Evolutionary conservation across 2,113 vertebrate genomes (phyloP).

Genomic region (Sylvilagus bachmani): DNA sequence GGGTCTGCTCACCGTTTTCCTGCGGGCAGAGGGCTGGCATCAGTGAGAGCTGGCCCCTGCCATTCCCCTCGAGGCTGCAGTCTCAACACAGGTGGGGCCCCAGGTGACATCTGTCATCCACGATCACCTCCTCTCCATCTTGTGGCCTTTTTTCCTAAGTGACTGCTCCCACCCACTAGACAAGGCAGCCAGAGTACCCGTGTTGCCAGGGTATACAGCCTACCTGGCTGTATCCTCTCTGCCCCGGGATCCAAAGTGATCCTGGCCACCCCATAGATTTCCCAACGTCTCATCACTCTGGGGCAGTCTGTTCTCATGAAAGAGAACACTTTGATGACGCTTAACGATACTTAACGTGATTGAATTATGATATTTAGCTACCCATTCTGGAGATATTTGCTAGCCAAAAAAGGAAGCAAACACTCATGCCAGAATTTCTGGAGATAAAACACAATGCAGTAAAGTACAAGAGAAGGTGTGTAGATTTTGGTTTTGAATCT

Average conservation of each 20-base stretch:
- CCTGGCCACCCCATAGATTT: background rate
- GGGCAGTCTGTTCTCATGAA: background rate
- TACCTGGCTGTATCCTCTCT: background rate
- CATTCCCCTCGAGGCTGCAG: background rate
- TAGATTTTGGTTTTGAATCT: background rate
- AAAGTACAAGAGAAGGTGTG: background rate
- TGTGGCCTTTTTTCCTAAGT: background rate
- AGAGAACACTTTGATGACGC: background rate
- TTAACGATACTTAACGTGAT: background rate
- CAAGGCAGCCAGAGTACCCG: background rate
- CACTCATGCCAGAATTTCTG: background rate
- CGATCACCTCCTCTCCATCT: background rate
- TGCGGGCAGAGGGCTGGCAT: conserved; percentile 64
- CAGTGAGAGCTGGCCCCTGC: background rate
- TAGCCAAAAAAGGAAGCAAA: background rate
- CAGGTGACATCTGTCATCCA: background rate
- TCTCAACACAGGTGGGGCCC: background rate
- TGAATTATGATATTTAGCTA: background rate
- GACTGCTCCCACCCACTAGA: background rate
- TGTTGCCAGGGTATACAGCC: background rate
- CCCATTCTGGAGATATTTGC: background rate
- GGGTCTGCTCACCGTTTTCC: background rate
- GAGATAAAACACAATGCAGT: background rate
- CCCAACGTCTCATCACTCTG: background rate
- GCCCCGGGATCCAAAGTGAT: background rate